Percentiles rank a stretch among this genome's conserved stretches.
These are phyloP conservation scores for Grammomys dolichurus DNA, from an alignment of 2,113 vertebrate species.

Conservation along the genomic window DNA sequence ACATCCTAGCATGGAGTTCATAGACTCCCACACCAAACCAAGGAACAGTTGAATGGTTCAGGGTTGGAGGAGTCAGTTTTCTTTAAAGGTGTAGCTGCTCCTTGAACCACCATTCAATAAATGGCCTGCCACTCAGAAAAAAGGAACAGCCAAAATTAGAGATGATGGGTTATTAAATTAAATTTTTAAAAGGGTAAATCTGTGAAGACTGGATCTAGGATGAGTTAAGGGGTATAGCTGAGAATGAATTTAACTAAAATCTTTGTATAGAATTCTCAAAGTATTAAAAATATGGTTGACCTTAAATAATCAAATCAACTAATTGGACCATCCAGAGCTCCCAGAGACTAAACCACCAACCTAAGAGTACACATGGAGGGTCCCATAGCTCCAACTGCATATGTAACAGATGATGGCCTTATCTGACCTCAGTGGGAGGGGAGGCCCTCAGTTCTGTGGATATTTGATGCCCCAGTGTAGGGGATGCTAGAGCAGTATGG, in stretches of 20 bases:
- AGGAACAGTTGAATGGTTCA: background rate
- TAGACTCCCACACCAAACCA: background rate
- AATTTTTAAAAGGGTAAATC: background rate
- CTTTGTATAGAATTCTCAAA: background rate
- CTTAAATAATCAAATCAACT: background rate
- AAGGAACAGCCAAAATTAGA: background rate
- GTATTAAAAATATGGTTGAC: background rate
- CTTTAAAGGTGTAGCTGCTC: background rate
- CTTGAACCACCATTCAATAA: background rate
- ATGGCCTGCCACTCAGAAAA: background rate
- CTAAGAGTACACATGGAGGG: too few relatives aligned
- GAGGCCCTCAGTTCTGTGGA: too few relatives aligned
- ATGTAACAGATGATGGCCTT: too few relatives aligned
- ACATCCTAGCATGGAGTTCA: background rate
- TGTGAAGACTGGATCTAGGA: background rate
- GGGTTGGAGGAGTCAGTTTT: background rate
- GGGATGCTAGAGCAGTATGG: too few relatives aligned
- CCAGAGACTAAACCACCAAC: too few relatives aligned
- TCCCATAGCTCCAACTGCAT: too few relatives aligned
- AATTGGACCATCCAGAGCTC: too few relatives aligned
- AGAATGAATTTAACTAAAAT: background rate
- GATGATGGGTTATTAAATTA: background rate
- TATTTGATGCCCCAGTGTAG: too few relatives aligned
- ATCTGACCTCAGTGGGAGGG: too few relatives aligned
- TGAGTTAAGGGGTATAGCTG: background rate